Percentiles rank a stretch among this genome's conserved stretches.
Evolutionary conservation across 1,140 invertebrate genomes (phyloP).

Genomic region (Dolichoris vasculosae): DNA sequence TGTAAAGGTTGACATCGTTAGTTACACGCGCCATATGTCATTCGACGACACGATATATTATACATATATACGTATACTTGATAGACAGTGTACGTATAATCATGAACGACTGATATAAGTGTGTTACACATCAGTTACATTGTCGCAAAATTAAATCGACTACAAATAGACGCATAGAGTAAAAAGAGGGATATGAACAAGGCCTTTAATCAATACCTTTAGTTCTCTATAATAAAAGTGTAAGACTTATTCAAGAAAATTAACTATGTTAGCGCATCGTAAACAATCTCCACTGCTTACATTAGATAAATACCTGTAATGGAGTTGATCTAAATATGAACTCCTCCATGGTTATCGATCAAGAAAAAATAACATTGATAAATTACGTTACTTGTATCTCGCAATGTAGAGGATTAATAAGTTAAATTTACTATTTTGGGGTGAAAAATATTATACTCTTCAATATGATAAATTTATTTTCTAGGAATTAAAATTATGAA

Average conservation of each 20-base stretch:
- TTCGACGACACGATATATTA: slow-evolving; percentile 1
- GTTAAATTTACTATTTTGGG: too few relatives aligned
- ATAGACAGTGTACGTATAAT: background rate
- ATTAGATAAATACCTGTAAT: background rate
- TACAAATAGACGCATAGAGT: slow-evolving; percentile 9
- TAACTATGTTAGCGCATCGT: background rate
- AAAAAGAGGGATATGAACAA: background rate
- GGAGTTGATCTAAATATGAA: too few relatives aligned
- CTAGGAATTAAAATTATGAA: too few relatives aligned
- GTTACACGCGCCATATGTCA: slow-evolving; percentile 35
- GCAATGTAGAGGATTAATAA: too few relatives aligned
- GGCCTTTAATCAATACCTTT: background rate
- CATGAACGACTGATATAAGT: background rate
- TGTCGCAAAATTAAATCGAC: slow-evolving; percentile 39
- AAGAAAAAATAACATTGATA: too few relatives aligned
- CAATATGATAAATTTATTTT: too few relatives aligned
- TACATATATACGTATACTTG: background rate
- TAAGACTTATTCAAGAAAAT: slow-evolving; percentile 26
- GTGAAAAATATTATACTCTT: too few relatives aligned
- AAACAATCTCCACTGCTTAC: background rate
- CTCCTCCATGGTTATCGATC: too few relatives aligned
- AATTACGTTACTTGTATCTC: too few relatives aligned
- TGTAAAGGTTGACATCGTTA: slow-evolving; percentile 33
- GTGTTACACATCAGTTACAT: slow-evolving; percentile 28
- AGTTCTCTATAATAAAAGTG: background rate